phyloP scores from a whole-genome alignment of 2,888 invertebrate genomes.

The Ptychoptera contaminata region DNA sequence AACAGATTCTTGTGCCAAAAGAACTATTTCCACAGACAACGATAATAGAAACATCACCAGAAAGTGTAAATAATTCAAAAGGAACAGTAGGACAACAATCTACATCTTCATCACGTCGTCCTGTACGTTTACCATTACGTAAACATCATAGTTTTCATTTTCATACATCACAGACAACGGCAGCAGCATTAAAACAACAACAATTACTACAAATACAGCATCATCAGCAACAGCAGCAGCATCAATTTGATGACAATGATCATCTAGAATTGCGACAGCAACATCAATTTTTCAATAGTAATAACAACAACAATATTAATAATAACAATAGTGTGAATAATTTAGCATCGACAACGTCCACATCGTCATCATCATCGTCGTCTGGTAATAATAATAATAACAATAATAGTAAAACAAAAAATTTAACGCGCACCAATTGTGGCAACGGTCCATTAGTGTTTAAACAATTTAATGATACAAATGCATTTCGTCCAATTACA shows the following conservation, averaged over 20 bases:
- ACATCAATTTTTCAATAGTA: neutral
- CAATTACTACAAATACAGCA: neutral
- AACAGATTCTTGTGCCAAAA: conserved; percentile 20
- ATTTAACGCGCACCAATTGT: conserved; percentile 5
- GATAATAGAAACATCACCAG: neutral
- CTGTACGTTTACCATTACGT: conserved; percentile 26
- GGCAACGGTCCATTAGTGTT: conserved; percentile 20
- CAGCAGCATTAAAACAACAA: conserved; percentile 15
- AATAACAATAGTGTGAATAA: no score
- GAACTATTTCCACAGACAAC: conserved; percentile 9
- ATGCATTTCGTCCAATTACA: conserved; percentile 29
- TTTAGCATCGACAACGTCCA: no score
- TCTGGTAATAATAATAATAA: conserved; percentile 4
- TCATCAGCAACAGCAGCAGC: neutral
- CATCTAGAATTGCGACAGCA: conserved; percentile 10
- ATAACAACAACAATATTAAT: neutral
- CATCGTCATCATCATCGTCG: neutral
- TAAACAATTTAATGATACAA: conserved; percentile 24
- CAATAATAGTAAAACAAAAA: no score
- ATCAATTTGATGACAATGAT: conserved; percentile 10
- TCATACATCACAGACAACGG: conserved; percentile 14
- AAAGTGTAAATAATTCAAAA: neutral
- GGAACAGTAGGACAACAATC: conserved; percentile 10
- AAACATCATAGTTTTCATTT: conserved; percentile 32
- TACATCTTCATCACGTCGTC: conserved; percentile 17